phyloP scores from a whole-genome alignment of 2,113 vertebrate genomes.

The Chascanopsetta lugubris region DNA sequence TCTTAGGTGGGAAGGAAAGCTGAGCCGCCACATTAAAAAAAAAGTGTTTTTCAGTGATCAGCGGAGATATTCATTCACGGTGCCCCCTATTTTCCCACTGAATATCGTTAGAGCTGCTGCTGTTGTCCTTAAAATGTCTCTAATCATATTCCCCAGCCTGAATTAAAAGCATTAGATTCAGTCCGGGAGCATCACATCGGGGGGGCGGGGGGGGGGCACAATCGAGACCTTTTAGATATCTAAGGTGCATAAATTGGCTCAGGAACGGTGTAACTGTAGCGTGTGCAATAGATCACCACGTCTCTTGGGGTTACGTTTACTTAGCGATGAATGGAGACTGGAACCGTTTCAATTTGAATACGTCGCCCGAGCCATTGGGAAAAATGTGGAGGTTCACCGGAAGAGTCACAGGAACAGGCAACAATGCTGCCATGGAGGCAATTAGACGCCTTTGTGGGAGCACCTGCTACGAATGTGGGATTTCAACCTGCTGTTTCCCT shows the following conservation, averaged over 20 bases:
- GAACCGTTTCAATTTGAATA: conserved; percentile 60
- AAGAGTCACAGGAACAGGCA: conserved; percentile 59
- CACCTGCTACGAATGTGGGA: conserved; percentile 68
- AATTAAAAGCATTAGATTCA: conserved; percentile 37
- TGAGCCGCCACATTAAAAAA: conserved; percentile 32
- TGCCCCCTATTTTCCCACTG: conserved; percentile 32
- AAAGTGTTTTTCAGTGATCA: conserved; percentile 34
- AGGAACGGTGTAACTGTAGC: conserved; percentile 47
- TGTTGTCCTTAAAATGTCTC: conserved; percentile 51
- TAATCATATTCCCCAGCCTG: conserved; percentile 27
- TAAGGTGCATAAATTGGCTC: conserved; percentile 35
- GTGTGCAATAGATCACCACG: conserved; percentile 29
- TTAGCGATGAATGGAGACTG: conserved; percentile 59
- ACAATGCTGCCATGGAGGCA: conserved; percentile 50
- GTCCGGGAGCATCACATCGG: conserved; percentile 36
- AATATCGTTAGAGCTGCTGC: conserved; percentile 18
- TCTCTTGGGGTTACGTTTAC: conserved; percentile 59
- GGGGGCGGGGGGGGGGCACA: no score
- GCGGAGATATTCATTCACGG: conserved; percentile 35
- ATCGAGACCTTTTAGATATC: conserved; percentile 48
- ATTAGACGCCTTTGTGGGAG: conserved; percentile 74
- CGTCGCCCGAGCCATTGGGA: conserved; percentile 45
- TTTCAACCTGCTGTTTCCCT: conserved; percentile 60
- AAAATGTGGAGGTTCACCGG: conserved; percentile 56
- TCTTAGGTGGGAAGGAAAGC: conserved; percentile 38